A percentile compares a stretch with the other conserved stretches of the same genome.
phyloP scores from a whole-genome alignment of 2,888 invertebrate genomes.

The Beris chalybata region DNA sequence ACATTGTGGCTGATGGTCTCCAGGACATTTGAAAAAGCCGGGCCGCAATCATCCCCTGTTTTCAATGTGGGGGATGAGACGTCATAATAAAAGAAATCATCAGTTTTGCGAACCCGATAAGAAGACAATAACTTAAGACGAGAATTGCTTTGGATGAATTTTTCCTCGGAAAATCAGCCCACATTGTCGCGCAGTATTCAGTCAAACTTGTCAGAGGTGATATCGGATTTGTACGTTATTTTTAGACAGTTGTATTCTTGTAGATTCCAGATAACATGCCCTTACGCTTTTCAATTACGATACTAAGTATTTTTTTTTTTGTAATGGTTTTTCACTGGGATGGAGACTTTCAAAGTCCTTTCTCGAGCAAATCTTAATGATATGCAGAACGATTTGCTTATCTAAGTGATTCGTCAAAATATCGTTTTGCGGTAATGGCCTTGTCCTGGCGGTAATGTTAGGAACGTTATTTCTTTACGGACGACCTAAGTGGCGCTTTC shows the following conservation, averaged over 20 bases:
- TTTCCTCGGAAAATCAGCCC: no score
- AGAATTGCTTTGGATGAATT: no score
- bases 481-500: slow-evolving; percentile 29
- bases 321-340: not conserved
- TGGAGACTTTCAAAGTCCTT: slow-evolving; percentile 6
- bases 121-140: no score
- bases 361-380: slow-evolving; percentile 38
- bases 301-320: slow-evolving; percentile 9
- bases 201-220: no score
- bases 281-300: slow-evolving; percentile 20
- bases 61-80: no score
- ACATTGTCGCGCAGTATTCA: no score
- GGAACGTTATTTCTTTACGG: slow-evolving; percentile 33
- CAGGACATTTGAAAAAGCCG: no score
- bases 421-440: slow-evolving; percentile 37
- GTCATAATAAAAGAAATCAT: no score
- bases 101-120: no score
- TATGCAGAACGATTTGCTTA: slow-evolving; percentile 44
- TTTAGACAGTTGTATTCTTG: slow-evolving; percentile 5
- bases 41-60: no score
- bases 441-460: slow-evolving; percentile 25
- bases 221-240: slow-evolving; percentile 6
- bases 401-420: slow-evolving; percentile 45
- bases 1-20: no score
- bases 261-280: slow-evolving; percentile 22